phyloP scores from a whole-genome alignment of 2,797 vertebrate species.

The Babyrousa celebensis region DNA sequence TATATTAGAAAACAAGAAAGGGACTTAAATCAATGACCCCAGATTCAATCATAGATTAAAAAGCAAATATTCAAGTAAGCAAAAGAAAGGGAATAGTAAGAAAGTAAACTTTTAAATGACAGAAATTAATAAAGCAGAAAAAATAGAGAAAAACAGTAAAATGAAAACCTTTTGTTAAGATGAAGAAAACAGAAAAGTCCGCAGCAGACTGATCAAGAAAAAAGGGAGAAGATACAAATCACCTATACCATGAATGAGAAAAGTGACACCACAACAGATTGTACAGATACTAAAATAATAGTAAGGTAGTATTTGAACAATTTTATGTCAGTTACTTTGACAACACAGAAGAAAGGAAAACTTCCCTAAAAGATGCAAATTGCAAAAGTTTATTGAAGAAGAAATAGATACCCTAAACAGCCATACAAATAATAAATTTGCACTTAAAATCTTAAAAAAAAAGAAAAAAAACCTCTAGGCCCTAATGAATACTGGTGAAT shows the following conservation, averaged over 20 bases:
- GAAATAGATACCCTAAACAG: not conserved
- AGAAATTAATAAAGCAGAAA: constrained; percentile 9
- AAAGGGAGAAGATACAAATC: not conserved
- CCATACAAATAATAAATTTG: no score
- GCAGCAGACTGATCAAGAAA: not conserved
- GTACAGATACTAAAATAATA: no score
- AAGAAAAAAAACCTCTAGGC: not conserved
- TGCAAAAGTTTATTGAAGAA: not conserved
- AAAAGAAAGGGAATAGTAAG: not conserved
- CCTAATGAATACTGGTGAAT: not conserved
- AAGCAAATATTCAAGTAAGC: not conserved
- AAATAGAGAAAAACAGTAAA: not conserved
- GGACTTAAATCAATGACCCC: not conserved
- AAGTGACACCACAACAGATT: not conserved
- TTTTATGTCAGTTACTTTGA: not conserved
- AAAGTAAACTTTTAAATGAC: not conserved
- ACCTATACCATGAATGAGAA: not conserved
- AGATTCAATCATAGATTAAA: not conserved
- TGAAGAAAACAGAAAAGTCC: not conserved
- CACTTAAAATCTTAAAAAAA: not conserved
- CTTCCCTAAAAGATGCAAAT: not conserved
- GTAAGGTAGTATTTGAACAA: not conserved
- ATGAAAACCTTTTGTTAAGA: not conserved
- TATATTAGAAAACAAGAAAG: not conserved
- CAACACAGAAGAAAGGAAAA: not conserved